Base-by-base conservation (phyloP, 2,113 vertebrate genomes). In the Sardina pilchardus region DNA sequence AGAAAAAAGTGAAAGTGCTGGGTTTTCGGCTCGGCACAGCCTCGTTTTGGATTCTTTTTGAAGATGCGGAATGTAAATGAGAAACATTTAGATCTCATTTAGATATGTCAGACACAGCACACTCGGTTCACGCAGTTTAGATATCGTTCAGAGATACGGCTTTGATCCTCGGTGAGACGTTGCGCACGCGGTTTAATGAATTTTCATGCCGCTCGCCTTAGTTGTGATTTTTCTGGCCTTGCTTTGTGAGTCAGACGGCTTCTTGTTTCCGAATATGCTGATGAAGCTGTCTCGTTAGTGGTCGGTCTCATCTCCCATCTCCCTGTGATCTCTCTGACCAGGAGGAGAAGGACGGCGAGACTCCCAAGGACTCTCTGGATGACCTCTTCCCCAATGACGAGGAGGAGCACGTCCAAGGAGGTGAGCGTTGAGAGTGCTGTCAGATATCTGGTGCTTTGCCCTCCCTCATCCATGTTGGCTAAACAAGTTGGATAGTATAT, bases 301-400 rank as follows among this genome's bases (percentile, higher is more conserved):
- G 6, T 80, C 88, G 92, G 89, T 84, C 10, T 17, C 30, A 36
- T 16, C n/a, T n/a, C n/a, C 71, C 3, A 34, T 78, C 30, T 78
- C 34, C 2, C 34, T 36, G n/a, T 10, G 30, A 16, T 78, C 14
- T 78, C 71, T 78, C 0, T 34, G 9, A 36, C 85, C 92, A 99
- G 97, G 98, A 99, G 92, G 98, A 99, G 91, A 99, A 99, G 87
- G 97, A 98, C 47, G 94, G 96, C 0, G 97, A 99, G 39, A 93
- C 96, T 16, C 90, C 95, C 24, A 99, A 99, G 93, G 98, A 99
- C 90, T 96, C 96, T 21, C 93, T 99, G 93, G 98, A 99, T 78
- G 98, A 99, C 90, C 96, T 99, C 36, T 99, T 99, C 91, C 98
- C 98, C 0, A 99, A 98, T 0, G 98, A 99, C 42, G 98, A 99